A percentile compares a stretch with the other conserved stretches of the same genome.
Evolutionary conservation across 2,888 invertebrate species (phyloP).

Genomic region (Piscicola geometra): DNA sequence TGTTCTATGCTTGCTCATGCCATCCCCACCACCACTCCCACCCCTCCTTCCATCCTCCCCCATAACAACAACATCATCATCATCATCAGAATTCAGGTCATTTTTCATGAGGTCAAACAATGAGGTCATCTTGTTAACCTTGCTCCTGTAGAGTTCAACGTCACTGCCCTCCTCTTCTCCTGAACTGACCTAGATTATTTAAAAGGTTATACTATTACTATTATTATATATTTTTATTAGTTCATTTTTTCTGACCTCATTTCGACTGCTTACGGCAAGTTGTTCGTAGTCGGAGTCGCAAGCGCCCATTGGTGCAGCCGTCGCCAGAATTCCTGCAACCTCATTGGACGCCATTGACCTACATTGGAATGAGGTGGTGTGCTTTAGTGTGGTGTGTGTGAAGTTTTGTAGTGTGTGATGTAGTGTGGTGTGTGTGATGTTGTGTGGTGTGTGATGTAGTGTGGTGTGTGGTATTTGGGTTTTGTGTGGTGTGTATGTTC

Average conservation of each 20-base stretch:
- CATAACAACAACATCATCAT: neutral
- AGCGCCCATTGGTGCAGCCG: constrained; percentile 27
- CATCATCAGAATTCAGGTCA: neutral
- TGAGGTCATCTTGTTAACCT: neutral
- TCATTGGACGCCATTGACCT: constrained; percentile 27
- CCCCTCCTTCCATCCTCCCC: neutral
- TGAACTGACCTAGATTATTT: too few relatives aligned
- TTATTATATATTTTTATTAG: too few relatives aligned
- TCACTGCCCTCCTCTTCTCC: too few relatives aligned
- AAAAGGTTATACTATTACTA: too few relatives aligned
- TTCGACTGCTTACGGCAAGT: too few relatives aligned
- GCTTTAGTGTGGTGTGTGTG: neutral
- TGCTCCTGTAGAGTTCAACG: neutral
- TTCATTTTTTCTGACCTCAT: too few relatives aligned
- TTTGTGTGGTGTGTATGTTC: too few relatives aligned
- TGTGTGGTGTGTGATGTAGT: too few relatives aligned
- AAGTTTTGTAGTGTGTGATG: too few relatives aligned
- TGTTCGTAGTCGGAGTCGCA: constrained; percentile 23
- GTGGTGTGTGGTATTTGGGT: too few relatives aligned
- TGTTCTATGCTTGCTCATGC: too few relatives aligned
- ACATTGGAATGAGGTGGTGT: neutral
- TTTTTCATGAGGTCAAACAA: neutral
- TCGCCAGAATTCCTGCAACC: constrained; percentile 27
- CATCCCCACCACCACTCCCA: neutral
- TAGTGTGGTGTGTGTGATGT: too few relatives aligned